Evolutionary conservation across 1,140 invertebrate genomes (phyloP).

Genomic region (Drosophila gunungcola): DNA sequence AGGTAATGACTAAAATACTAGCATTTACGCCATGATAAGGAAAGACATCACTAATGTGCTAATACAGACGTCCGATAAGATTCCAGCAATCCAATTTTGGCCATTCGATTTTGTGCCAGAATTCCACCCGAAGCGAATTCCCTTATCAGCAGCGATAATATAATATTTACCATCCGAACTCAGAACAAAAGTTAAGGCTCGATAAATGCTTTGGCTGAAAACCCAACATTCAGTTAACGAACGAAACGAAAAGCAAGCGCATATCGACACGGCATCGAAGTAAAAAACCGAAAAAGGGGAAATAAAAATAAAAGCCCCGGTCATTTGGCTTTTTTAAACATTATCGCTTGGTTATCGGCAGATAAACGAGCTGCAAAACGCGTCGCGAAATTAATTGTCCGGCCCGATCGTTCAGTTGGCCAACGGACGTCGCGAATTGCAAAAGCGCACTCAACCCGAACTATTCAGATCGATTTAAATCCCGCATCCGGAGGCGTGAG

Average conservation of each 20-base stretch:
- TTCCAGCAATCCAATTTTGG: conserved; percentile 21
- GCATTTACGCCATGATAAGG: conserved; percentile 35
- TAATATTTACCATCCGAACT: conserved; percentile 48
- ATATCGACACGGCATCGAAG: conserved; percentile 44
- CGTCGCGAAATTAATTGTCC: conserved; percentile 60
- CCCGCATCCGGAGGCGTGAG: conserved; percentile 31
- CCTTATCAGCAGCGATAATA: conserved; percentile 72
- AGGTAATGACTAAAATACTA: conserved; percentile 31
- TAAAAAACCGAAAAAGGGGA: conserved; percentile 10
- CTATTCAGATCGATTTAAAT: conserved; percentile 10
- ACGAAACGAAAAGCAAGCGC: conserved; percentile 78
- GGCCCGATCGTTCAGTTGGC: conserved; percentile 53
- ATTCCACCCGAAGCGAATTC: conserved; percentile 2
- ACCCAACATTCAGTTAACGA: conserved; percentile 59
- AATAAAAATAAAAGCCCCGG: conserved; percentile 43
- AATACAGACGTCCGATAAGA: conserved; percentile 59
- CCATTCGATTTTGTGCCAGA: conserved; percentile 24
- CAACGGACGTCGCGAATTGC: conserved; percentile 44
- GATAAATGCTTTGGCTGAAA: conserved; percentile 61
- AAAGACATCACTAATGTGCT: conserved; percentile 62
- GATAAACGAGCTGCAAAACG: conserved; percentile 46
- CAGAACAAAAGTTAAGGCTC: conserved; percentile 29
- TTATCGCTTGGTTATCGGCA: conserved; percentile 66
- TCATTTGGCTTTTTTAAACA: conserved; percentile 38
- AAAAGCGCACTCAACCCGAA: conserved; percentile 55